A percentile compares a stretch with the other conserved stretches of the same genome.
phyloP scores from a whole-genome alignment of 2,888 invertebrate genomes.

The Drosophila demipolita region DNA sequence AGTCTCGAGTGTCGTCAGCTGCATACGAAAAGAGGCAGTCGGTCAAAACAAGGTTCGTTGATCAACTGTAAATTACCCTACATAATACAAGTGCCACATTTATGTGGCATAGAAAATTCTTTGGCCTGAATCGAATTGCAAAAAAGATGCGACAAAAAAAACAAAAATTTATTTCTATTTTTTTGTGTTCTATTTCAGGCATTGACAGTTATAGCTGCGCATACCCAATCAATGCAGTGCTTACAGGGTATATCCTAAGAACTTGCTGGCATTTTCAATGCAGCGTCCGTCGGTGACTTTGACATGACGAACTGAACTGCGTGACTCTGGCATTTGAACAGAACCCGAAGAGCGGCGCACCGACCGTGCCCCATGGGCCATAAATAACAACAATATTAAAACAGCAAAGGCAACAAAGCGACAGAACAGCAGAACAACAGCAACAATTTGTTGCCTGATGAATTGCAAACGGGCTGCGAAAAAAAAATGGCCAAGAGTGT shows the following conservation, averaged over 20 bases:
- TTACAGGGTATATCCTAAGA: slow-evolving; percentile 23
- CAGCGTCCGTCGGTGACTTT: slow-evolving; percentile 71
- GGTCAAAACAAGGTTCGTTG: slow-evolving; percentile 1
- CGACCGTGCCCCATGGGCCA: slow-evolving; percentile 55
- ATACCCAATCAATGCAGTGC: not conserved
- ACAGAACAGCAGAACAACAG: slow-evolving; percentile 9
- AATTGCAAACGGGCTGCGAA: slow-evolving; percentile 65
- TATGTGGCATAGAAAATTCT: not conserved
- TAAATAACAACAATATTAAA: slow-evolving; percentile 44
- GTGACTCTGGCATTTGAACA: slow-evolving; percentile 67
- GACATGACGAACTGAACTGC: slow-evolving; percentile 81
- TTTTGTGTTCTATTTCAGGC: not conserved
- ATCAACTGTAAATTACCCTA: slow-evolving; percentile 28
- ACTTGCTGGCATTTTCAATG: slow-evolving; percentile 33
- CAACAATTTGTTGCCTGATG: slow-evolving; percentile 53
- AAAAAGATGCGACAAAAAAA: not conserved
- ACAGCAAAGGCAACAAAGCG: slow-evolving; percentile 1
- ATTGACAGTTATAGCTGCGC: not conserved
- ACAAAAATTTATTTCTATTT: no score
- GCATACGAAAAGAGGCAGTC: slow-evolving; percentile 35
- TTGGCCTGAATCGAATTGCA: not conserved
- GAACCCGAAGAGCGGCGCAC: slow-evolving; percentile 26
- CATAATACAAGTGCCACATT: not conserved
- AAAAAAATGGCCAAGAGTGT: slow-evolving; percentile 71
- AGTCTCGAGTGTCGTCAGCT: slow-evolving; percentile 61